Evolutionary conservation across 2,888 invertebrate species (phyloP).

Genomic region (Thera obeliscata): DNA sequence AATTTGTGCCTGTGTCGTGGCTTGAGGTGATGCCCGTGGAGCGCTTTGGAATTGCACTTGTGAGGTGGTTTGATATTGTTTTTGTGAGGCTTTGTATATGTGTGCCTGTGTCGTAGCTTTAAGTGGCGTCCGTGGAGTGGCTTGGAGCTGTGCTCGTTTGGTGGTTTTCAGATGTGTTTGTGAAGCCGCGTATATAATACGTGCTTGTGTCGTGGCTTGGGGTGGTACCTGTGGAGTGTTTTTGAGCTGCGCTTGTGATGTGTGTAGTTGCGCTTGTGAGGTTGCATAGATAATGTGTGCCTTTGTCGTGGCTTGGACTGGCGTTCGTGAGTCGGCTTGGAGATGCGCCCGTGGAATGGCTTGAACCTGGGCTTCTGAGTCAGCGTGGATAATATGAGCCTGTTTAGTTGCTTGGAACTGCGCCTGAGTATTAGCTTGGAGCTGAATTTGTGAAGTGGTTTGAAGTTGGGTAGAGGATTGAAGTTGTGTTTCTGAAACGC

Average conservation of each 20-base stretch:
- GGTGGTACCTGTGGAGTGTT: constrained; percentile 3
- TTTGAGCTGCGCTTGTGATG: constrained; percentile 8
- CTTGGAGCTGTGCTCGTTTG: neutral
- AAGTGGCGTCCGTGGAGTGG: constrained; percentile 5
- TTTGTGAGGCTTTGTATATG: constrained; percentile 4
- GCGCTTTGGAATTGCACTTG: constrained; percentile 8
- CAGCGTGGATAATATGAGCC: constrained; percentile 15
- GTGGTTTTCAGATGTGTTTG: constrained; percentile 6
- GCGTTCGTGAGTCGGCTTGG: constrained; percentile 5
- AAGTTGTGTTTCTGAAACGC: neutral
- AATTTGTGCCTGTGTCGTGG: constrained; percentile 12
- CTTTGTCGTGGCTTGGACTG: constrained; percentile 7
- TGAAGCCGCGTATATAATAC: neutral
- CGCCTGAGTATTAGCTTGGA: constrained; percentile 2
- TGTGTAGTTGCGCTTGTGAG: constrained; percentile 12
- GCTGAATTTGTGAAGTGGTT: constrained; percentile 4
- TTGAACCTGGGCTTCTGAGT: constrained; percentile 13
- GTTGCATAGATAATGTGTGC: constrained; percentile 7
- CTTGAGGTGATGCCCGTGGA: constrained; percentile 9
- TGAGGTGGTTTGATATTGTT: constrained; percentile 17
- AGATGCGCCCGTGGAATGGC: constrained; percentile 16
- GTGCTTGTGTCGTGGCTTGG: neutral
- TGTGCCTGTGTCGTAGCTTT: constrained; percentile 16
- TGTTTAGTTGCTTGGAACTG: constrained; percentile 12
- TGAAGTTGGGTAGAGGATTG: neutral